Evolutionary conservation across 2,797 vertebrate species (phyloP), one percentile per base, ranked within the genome.

Genomic region (Siniperca undulata): DNA sequence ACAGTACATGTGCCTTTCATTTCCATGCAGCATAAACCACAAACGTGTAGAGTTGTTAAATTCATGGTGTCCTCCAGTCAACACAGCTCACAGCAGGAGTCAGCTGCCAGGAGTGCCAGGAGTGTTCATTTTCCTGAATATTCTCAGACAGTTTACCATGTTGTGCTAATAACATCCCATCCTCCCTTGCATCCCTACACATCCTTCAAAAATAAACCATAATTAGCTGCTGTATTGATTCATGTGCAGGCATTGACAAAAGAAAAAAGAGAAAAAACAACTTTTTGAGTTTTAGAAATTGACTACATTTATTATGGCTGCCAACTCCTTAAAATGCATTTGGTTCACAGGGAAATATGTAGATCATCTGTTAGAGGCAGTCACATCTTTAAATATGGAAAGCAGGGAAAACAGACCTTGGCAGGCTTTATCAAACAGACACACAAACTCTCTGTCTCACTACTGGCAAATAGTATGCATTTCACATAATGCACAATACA

Each of bases 301-400:
- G 70, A 77, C 82, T 58, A 52, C 53, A 40, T 88, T 90, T 92
- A 91, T 92, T 91, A 85, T 60, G 60, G 67, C 56, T 67, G 83
- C 74, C 88, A 88, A 91, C 86, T 87, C 78, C 78, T 90, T 92
- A 88, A 93, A 92, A 94, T 89, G 84, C 52, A 93, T 89, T 90
- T 91, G 81, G 86, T 92, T 91, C 90, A 88, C 70, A 79, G 80
- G 60, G 69, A 92, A 86, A 90, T 82, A 92, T 87, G 83, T 75
- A 90, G 75, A 86, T 92, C 81, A 86, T 88, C 79, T 86, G 80
- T 90, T 86, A 68, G 79, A 90, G 76, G 78, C 82, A 86, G 82
- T 86, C 85, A 90, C 65, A 50, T 86, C 89, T 80, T 86, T 89
- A 88, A 87, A 89, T 82, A 89, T 90, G 86, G 72, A 85, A 90